Conservation (phyloP, 2,113 vertebrate species). For the Phaethornis superciliosus region DNA sequence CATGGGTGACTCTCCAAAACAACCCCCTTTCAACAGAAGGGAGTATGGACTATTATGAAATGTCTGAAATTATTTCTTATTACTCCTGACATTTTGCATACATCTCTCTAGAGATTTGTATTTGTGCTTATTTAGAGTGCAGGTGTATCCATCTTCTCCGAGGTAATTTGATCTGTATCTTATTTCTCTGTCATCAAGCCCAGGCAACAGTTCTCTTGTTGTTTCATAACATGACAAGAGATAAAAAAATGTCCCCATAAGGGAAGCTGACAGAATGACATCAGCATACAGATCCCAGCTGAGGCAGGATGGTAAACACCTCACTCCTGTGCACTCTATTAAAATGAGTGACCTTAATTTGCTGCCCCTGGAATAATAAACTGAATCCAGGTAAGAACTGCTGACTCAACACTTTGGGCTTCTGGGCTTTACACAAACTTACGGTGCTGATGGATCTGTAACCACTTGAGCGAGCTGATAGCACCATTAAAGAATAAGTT, state of each 20-base stretch:
- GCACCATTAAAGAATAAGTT: not conserved
- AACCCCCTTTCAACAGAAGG: not conserved
- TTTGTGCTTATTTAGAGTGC: not conserved
- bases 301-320: not conserved
- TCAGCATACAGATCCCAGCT: not conserved
- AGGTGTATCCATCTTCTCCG: not conserved
- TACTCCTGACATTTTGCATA: not conserved
- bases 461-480: conserved; percentile 17
- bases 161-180: not conserved
- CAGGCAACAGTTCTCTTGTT: not conserved
- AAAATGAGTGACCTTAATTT: conserved; percentile 30
- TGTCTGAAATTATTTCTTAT: not conserved
- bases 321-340: not conserved
- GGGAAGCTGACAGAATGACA: not conserved
- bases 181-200: not conserved
- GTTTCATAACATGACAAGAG: not conserved
- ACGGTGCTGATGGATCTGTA: conserved; percentile 28
- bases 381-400: not conserved
- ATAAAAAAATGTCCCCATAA: accelerated
- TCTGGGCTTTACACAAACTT: conserved; percentile 14
- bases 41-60: not conserved
- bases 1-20: not conserved
- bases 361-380: conserved; percentile 34
- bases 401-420: conserved; percentile 6
- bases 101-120: not conserved